Base-by-base conservation (phyloP, 2,888 invertebrate species). In the Aphelenchoides bicaudatus region DNA sequence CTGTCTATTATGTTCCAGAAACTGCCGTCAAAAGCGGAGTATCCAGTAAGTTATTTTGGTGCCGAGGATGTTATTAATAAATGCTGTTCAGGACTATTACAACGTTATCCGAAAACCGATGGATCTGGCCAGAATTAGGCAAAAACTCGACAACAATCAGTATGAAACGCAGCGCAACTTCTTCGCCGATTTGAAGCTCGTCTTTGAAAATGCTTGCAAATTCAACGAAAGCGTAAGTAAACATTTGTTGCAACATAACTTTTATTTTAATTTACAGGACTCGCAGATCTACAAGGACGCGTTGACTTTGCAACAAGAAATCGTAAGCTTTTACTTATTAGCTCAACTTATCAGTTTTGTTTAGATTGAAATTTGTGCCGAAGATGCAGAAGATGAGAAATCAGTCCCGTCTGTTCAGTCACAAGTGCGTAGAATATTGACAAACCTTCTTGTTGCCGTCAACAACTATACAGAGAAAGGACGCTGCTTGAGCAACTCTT, bases 141-240 rank as follows among this genome's bases (percentile, higher is more conserved):
- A 48, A 19, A 66, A 62, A 47, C 28, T 68, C 8, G 49, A 58
- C 25, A 54, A 48, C 28, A 56, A 50, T 28, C 49, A 30, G 21
- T 68, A 68, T 54, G 46, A 50, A 30, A 47, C 59, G 4, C 37
- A 62, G 29, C 39, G 61, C 10, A 25, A 56, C 1, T 56, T 78
- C 6, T 58, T 73, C 10, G 61, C 67, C n/a, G 78, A 78, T 56
- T 62, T 78, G 49, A 62, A 62, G 68, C 83, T 93, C 16, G 94
- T 98, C 93, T 94, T 98, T 81, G 87, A 88, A 58, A 98, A 98
- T 82, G 98, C 96, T 76, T 88, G 93, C 0, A 89, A 90, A 72
- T 98, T 91, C 81, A 98, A 98, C 80, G 96, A 98, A 81, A n/a
- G n/a, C n/a, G n/a, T n/a, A n/a, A n/a, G n/a, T n/a, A 62, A 62